These are phyloP conservation scores for Cryptoprocta ferox DNA, from an alignment of 2,797 vertebrate species.

Conservation along the genomic window DNA sequence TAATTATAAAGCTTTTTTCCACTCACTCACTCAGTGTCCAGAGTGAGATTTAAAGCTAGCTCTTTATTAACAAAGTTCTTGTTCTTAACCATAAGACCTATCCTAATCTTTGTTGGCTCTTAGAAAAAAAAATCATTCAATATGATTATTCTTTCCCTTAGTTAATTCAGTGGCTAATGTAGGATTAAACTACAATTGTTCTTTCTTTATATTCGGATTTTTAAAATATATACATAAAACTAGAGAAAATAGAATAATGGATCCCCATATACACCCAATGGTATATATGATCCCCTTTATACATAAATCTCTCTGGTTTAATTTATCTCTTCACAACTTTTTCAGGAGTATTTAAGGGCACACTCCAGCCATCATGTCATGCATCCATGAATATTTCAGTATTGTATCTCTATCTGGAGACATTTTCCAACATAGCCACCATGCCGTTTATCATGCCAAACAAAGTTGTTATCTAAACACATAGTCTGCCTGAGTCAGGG, in stretches of 20 bases:
- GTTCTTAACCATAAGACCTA: background rate
- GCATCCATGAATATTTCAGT: background rate
- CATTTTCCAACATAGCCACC: background rate
- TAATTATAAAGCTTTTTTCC: background rate
- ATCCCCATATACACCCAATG: background rate
- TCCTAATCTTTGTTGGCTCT: background rate
- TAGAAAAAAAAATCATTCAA: background rate
- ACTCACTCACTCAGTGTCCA: background rate
- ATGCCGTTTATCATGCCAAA: background rate
- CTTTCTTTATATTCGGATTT: background rate
- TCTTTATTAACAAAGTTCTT: background rate
- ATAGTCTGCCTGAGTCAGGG: background rate
- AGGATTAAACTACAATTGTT: background rate
- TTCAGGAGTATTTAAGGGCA: background rate
- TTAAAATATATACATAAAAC: background rate
- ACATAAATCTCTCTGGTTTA: background rate
- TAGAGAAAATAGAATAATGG: background rate
- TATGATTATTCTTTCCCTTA: background rate
- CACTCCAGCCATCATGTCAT: background rate
- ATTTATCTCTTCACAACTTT: background rate
- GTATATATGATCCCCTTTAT: background rate
- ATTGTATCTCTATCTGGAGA: background rate
- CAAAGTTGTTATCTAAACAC: background rate
- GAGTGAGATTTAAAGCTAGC: constrained; percentile 34
- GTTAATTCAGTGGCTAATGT: constrained; percentile 2